Evolutionary conservation across 2,113 vertebrate genomes (phyloP).

Genomic region (Phasianus colchicus): DNA sequence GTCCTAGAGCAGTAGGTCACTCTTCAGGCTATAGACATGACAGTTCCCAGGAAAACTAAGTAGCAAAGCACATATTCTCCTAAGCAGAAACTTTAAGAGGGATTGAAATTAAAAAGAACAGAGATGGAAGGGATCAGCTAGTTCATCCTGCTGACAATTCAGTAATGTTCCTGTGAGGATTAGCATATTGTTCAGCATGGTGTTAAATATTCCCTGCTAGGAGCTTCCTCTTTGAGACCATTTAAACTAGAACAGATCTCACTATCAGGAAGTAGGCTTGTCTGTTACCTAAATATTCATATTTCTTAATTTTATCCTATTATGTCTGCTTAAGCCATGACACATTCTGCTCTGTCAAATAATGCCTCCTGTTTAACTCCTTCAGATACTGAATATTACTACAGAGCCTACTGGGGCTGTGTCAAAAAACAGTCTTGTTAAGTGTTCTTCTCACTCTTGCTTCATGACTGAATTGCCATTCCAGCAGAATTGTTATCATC

Average conservation of each 20-base stretch:
- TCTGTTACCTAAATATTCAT: slow-evolving; percentile 33
- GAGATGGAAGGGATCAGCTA: slow-evolving; percentile 45
- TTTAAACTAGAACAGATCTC: slow-evolving; percentile 45
- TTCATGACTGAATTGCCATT: not conserved
- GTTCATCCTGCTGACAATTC: slow-evolving; percentile 62
- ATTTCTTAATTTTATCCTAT: slow-evolving; percentile 54
- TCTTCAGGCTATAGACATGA: not conserved
- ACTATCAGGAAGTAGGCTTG: not conserved
- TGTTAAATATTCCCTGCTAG: slow-evolving; percentile 51
- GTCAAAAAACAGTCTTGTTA: not conserved
- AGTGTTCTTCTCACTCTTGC: not conserved
- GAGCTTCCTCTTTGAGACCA: not conserved
- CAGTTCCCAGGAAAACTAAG: not conserved
- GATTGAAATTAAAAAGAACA: not conserved
- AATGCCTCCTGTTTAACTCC: slow-evolving; percentile 21
- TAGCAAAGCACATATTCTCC: not conserved
- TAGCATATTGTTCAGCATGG: slow-evolving; percentile 62
- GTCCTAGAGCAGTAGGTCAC: not conserved
- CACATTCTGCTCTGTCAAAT: slow-evolving; percentile 7
- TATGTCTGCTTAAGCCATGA: slow-evolving; percentile 23
- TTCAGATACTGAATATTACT: not conserved
- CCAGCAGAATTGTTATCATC: not conserved
- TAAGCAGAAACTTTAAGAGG: not conserved
- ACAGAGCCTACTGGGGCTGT: not conserved
- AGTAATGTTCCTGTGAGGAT: slow-evolving; percentile 43